Base-by-base conservation (phyloP, 1,140 invertebrate genomes). In the Idris sp. region DNA sequence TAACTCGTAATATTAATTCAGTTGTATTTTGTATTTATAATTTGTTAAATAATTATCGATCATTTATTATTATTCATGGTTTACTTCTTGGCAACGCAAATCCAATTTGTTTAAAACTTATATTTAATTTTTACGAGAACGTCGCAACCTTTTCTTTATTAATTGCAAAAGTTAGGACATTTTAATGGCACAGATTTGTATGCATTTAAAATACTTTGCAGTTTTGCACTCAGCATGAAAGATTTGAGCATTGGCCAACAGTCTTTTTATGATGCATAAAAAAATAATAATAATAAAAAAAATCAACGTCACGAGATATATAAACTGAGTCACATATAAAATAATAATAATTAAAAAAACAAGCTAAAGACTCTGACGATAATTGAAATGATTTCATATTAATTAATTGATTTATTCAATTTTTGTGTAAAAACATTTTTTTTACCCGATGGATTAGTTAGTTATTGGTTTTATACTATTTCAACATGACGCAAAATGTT, bases 141-240 rank as follows among this genome's bases (percentile, higher is more conserved):
- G n/a, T 33, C 13, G 26, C n/a, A 31, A 22, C 4, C n/a, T 35
- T 58, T 58, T 4, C 13, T 26, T 58, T 35, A 26, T 22, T 56
- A 41, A 56, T 56, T 10, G 51, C 26, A 16, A 26, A 58, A 58
- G 53, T 58, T 58, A 43, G 18, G 53, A 58, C 30, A 18, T 44
- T 16, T 35, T 44, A 58, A 58, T 58, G 40, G 11, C 30, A 14
- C 9, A 19, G 18, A 58, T 25, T 35, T 41, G 14, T 40, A 13
- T 19, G 51, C 41, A 41, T 56, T 56, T 41, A 31, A 58, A 43
- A 44, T n/a, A 9, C 7, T 15, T 15, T 30, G 7, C 22, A n/a
- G 13, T 16, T 43, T 19, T 56, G 10, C 15, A 10, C 15, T 15
- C 30, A 44, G 16, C 40, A 30, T 35, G 28, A 33, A 44, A 58